Evolutionary conservation across 2,113 vertebrate species (phyloP).

Genomic region (Anas platyrhynchos): DNA sequence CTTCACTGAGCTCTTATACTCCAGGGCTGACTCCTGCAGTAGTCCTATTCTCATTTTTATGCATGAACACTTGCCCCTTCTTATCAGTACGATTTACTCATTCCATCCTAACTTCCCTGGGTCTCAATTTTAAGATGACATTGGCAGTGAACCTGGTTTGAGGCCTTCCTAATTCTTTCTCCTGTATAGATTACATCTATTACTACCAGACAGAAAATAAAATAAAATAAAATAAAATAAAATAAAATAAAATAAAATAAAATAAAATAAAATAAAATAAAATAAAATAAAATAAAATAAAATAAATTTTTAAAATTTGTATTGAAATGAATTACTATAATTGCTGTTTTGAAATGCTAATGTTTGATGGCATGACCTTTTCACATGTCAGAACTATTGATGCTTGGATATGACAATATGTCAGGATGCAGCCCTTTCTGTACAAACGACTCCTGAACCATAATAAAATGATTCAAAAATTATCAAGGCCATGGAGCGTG

Average conservation of each 20-base stretch:
- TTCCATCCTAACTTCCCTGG: not conserved
- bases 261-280: too few species aligned
- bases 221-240: too few species aligned
- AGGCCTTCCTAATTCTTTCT: not conserved
- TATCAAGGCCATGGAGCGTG: not conserved
- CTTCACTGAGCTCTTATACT: not conserved
- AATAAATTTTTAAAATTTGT: not conserved
- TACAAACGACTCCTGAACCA: conserved; percentile 28
- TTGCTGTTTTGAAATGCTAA: conserved; percentile 42
- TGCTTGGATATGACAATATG: conserved; percentile 49
- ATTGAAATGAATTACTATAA: conserved; percentile 61
- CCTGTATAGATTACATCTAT: not conserved
- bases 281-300: too few species aligned
- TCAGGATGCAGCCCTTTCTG: conserved; percentile 22
- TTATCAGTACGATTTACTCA: not conserved
- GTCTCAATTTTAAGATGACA: not conserved
- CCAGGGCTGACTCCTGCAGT: not conserved
- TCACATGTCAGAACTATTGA: conserved; percentile 42
- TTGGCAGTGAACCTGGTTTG: not conserved
- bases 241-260: too few species aligned
- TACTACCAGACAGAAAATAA: not conserved
- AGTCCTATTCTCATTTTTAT: not conserved
- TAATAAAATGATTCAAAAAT: not conserved
- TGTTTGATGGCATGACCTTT: conserved; percentile 68
- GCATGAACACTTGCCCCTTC: not conserved